phyloP scores from a whole-genome alignment of 2,113 vertebrate genomes.

The Eleginops maclovinus region DNA sequence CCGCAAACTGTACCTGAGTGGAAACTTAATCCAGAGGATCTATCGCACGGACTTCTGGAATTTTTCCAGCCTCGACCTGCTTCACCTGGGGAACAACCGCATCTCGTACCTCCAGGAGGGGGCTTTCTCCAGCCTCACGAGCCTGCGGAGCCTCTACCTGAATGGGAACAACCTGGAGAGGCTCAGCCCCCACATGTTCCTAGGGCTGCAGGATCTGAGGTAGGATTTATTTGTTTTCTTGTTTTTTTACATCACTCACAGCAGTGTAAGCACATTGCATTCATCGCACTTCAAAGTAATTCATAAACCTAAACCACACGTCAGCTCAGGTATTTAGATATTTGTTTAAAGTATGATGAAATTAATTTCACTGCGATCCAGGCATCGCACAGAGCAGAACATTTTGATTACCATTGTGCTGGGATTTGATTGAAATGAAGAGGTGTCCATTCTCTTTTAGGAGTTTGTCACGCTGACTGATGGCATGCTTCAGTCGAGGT shows the following conservation, averaged over 20 bases:
- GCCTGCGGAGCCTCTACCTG: conserved; percentile 94
- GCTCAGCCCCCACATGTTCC: conserved; percentile 94
- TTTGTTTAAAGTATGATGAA: conserved; percentile 47
- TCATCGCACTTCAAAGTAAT: conserved; percentile 25
- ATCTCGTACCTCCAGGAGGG: conserved; percentile 98
- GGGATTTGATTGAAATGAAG: conserved; percentile 65
- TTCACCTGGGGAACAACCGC: conserved; percentile 96
- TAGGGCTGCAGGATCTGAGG: conserved; percentile 92
- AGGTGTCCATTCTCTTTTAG: conserved; percentile 55
- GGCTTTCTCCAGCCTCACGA: conserved; percentile 94
- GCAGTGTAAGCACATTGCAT: neutral
- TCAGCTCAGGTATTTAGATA: conserved; percentile 41
- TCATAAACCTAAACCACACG: conserved; percentile 16
- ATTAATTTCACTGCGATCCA: conserved; percentile 51
- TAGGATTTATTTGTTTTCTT: conserved; percentile 22
- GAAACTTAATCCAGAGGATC: conserved; percentile 97
- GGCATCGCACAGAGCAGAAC: conserved; percentile 36
- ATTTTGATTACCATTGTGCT: conserved; percentile 61
- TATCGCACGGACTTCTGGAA: conserved; percentile 98
- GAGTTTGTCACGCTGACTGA: conserved; percentile 65
- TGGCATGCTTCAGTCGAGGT: conserved; percentile 56
- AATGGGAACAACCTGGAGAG: conserved; percentile 95
- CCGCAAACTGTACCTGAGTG: conserved; percentile 96
- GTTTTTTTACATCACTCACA: neutral
- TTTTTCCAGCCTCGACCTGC: conserved; percentile 96